Percentiles rank a stretch among this genome's conserved stretches.
Evolutionary conservation across 2,113 vertebrate genomes (phyloP).

Genomic region (Xyrauchen texanus): DNA sequence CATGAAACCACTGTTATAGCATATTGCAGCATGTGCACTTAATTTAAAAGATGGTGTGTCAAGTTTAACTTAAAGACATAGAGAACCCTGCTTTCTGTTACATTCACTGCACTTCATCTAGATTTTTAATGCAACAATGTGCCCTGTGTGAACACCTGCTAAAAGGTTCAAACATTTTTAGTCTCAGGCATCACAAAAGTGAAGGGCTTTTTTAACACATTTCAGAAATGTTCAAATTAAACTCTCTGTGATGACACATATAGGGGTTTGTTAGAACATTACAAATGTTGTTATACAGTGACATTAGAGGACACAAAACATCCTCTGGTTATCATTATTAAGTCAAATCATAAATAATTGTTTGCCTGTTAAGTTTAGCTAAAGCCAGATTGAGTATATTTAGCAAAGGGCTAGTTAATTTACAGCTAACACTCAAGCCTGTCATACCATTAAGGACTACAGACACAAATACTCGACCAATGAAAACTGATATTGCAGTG

Average conservation of each 20-base stretch:
- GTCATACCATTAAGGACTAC: constrained; percentile 15
- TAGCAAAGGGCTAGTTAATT: constrained; percentile 16
- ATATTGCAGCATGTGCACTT: no score
- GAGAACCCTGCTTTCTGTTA: not conserved
- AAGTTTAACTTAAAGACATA: not conserved
- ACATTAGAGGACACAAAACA: constrained; percentile 10
- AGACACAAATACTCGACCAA: constrained; percentile 30
- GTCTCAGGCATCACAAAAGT: no score
- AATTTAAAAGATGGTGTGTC: no score
- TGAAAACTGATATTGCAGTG: constrained; percentile 6
- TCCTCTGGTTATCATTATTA: constrained; percentile 10
- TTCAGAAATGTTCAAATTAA: not conserved
- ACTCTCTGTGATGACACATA: not conserved
- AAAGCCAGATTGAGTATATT: constrained; percentile 32
- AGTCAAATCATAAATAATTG: constrained; percentile 20
- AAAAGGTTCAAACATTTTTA: constrained; percentile 2
- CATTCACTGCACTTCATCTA: not conserved
- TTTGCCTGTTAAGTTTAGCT: constrained; percentile 10
- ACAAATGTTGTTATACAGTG: not conserved
- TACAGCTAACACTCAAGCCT: constrained; percentile 22
- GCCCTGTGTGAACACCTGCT: not conserved
- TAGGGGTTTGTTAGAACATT: not conserved
- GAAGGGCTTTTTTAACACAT: no score
- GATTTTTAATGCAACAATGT: not conserved
- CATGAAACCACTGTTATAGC: no score